Base-by-base conservation (phyloP, 2,797 vertebrate species). In the Lophius americanus region DNA sequence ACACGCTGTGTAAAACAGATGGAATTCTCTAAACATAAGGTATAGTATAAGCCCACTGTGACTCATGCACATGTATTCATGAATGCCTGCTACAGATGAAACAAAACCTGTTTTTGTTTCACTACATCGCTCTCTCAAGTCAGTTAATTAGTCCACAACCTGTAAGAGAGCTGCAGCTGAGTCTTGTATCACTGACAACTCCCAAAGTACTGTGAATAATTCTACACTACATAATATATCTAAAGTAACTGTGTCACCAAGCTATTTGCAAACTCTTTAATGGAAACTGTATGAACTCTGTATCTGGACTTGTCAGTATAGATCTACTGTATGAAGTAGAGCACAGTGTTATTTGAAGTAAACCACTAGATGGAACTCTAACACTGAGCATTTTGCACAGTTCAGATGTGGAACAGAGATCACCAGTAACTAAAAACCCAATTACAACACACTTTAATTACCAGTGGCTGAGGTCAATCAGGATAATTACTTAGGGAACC, bases 281-380 rank as follows among this genome's bases (percentile, higher is more conserved):
- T 14, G 43, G 3, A 8, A 2, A 37, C 52, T 56, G 43, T 9
- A 7, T 42, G 49, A 36, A 37, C 36, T 2, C 4, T 51, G 57
- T 36, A 48, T 55, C 23, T 41, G 41, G 39, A 42, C 11, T 60
- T 23, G 23, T 23, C 42, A 61, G 4, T 35, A n/a, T 10, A 12
- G 7, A 39, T 23, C 4, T 38, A 35, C n/a, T 60, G 4, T 1
- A 7, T 4, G 9, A 13, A 62, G 43, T 9, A 4, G 1, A 54
- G 11, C 9, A 9, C 2, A 11, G 53, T 67, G 7, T 39, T 68
- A 10, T 43, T 7, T 36, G 5, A 38, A 42, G 0, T 37, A 4
- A 58, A 51, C 85, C 87, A 89, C 83, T 84, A 87, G 87, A 87
- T 87, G 83, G 87, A 60, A 69, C 23, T 69, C 43, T 80, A 76